These are phyloP conservation scores for Subacronicta megacephala DNA, from an alignment of 2,888 invertebrate genomes.

Conservation along the genomic window DNA sequence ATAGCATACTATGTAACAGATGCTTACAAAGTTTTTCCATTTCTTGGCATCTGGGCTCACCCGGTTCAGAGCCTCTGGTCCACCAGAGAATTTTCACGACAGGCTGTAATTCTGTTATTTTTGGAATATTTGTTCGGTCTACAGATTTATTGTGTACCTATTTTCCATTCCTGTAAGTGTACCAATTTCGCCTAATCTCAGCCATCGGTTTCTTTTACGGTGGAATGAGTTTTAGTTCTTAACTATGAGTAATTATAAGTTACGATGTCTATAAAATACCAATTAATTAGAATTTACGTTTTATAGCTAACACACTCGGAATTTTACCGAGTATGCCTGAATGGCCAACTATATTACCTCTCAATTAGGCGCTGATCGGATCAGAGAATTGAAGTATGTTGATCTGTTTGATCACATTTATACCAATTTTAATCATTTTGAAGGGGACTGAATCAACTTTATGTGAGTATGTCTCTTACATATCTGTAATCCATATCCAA, in stretches of 20 bases:
- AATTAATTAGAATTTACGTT: slow-evolving; percentile 16
- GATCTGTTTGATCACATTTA: slow-evolving; percentile 11
- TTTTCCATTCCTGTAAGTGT: too few species aligned
- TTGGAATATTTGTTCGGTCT: too few species aligned
- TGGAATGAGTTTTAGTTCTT: neutral
- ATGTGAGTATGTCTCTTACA: slow-evolving; percentile 45
- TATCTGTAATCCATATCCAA: too few species aligned
- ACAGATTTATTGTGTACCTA: too few species aligned
- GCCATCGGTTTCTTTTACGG: too few species aligned
- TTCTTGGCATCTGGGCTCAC: too few species aligned
- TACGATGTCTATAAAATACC: slow-evolving; percentile 9
- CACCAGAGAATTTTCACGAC: too few species aligned
- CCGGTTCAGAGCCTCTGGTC: too few species aligned
- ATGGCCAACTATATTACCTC: neutral
- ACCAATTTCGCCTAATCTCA: too few species aligned
- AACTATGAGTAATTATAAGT: slow-evolving; percentile 3
- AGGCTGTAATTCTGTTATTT: too few species aligned
- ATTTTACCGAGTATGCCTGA: slow-evolving; percentile 7
- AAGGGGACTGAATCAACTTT: slow-evolving; percentile 14
- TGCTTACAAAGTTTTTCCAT: too few species aligned
- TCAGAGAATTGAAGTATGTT: slow-evolving; percentile 37
- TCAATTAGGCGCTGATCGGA: slow-evolving; percentile 11
- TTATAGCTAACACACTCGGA: slow-evolving; percentile 17
- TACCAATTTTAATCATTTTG: slow-evolving; percentile 12
- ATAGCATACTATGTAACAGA: too few species aligned